Conservation (phyloP, 2,888 invertebrate species). For the Merodon equestris region DNA sequence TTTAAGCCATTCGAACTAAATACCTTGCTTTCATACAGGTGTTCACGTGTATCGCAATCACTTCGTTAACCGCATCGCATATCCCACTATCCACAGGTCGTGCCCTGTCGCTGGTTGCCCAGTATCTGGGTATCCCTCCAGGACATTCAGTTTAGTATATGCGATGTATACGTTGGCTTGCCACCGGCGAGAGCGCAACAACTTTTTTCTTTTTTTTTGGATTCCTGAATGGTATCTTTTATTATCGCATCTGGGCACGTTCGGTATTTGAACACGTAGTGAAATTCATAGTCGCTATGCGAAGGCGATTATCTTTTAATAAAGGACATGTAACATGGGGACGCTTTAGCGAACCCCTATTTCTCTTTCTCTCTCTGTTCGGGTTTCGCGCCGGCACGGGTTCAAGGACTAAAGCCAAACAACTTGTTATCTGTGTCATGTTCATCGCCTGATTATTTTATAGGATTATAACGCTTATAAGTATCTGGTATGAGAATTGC, state of each 20-base stretch:
- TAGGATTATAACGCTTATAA: conserved; percentile 52
- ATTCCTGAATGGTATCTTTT: conserved; percentile 60
- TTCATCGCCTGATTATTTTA: conserved; percentile 54
- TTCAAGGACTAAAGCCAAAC: neutral
- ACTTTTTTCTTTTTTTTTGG: conserved; percentile 34
- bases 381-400: too few species aligned
- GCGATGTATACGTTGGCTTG: neutral
- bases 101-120: neutral
- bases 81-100: neutral
- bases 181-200: conserved; percentile 37
- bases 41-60: too few species aligned
- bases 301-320: conserved; percentile 68
- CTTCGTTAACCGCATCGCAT: neutral
- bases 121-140: neutral
- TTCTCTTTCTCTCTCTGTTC: too few species aligned
- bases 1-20: too few species aligned
- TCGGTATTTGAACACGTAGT: conserved; percentile 67
- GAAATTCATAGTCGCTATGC: conserved; percentile 67
- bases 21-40: neutral
- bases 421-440: neutral
- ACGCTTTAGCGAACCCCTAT: conserved; percentile 25
- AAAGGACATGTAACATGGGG: conserved; percentile 66
- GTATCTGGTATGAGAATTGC: conserved; percentile 51
- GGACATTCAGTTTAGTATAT: neutral
- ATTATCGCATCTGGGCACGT: conserved; percentile 61